Base-by-base conservation (phyloP, 1,140 invertebrate species). In the Polypedilum vanderplanki region DNA sequence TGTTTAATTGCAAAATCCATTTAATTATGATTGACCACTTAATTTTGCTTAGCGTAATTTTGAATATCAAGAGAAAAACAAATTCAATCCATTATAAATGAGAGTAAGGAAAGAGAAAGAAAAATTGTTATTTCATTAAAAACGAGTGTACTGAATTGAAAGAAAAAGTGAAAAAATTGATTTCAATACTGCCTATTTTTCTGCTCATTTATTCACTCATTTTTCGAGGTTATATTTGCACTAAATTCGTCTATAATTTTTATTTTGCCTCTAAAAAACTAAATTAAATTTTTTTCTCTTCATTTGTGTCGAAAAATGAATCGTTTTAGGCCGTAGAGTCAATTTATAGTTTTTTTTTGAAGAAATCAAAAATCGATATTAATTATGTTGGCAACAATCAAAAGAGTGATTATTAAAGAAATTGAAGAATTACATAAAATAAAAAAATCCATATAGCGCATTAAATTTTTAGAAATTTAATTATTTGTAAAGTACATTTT, bases 381-480 rank as follows among this genome's bases (percentile, higher is more conserved):
- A 57, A 57, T 57, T 57, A 57, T 57, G 46, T 57, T 57, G 46
- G 46, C 46, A 57, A 57, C 46, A 57, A 57, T 57, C 46, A 57
- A 57, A 57, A 57, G 24, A 33, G 12, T 57, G 46, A 57, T 57
- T 57, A 57, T 57, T 57, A 57, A 57, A 57, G 46, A 57, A 57
- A 57, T 57, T 57, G 46, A 57, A 57, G n/a, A 57, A 57, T 57
- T 57, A 57, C 46, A 57, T 57, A 57, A 57, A 57, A 57, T 57
- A 57, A 57, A 57, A n/a, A 57, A 57, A 57, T 57, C 46, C 46
- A 57, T 57, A 57, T 57, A 70, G 65, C 20, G 65, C 65, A 70
- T 70, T 70, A 70, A 70, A n/a, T 57, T 57, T 57, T 57, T 70
- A 70, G 65, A 70, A 70, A 70, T 70, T 70, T 70, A 70, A 70